Conservation (phyloP, 2,888 invertebrate genomes). For the Dusona sp. region DNA sequence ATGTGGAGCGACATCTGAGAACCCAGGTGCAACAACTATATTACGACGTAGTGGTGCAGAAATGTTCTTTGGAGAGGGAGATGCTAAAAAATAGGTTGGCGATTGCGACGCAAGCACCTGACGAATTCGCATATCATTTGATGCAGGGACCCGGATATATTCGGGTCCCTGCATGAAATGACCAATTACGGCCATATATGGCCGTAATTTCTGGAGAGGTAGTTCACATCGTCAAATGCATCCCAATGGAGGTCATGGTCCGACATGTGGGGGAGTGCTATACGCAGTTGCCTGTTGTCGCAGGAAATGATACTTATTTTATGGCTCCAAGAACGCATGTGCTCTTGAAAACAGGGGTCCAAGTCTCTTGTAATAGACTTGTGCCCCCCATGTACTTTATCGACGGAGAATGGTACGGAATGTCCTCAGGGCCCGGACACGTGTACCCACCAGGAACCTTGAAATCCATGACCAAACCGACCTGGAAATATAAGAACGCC, state of each 20-base stretch:
- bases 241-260: constrained; percentile 66
- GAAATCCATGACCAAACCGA: constrained; percentile 27
- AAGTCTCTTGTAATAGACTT: constrained; percentile 67
- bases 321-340: constrained; percentile 67
- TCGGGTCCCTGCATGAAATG: no score
- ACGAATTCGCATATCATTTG: constrained; percentile 70
- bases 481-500: constrained; percentile 60
- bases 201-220: no score
- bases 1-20: constrained; percentile 25
- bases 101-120: constrained; percentile 67
- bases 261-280: constrained; percentile 65
- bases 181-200: no score
- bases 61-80: constrained; percentile 26
- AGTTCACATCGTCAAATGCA: constrained; percentile 73
- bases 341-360: constrained; percentile 64
- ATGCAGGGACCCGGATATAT: no score
- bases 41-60: constrained; percentile 12
- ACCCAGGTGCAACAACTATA: constrained; percentile 19
- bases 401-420: constrained; percentile 67
- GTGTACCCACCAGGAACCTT: constrained; percentile 16
- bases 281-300: constrained; percentile 69
- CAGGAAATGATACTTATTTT: constrained; percentile 12
- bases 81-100: constrained; percentile 30
- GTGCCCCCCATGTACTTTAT: constrained; percentile 68
- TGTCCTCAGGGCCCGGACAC: constrained; percentile 40